Conservation (phyloP, 2,113 vertebrate genomes). For the Elachura formosa region DNA sequence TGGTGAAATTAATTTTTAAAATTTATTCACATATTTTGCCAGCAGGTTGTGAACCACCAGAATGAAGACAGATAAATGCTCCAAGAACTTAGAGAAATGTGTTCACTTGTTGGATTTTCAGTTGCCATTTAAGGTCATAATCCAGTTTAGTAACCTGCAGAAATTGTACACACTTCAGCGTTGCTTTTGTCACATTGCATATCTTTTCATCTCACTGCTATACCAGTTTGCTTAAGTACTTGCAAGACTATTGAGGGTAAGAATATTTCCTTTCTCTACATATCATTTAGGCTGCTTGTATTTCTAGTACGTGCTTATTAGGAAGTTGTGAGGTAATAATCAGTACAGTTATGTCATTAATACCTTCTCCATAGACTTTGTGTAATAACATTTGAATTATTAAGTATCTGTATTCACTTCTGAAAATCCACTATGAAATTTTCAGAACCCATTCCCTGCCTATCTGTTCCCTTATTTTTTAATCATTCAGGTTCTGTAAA, state of each 20-base stretch:
- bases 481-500: not conserved
- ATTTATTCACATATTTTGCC: not conserved
- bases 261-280: not conserved
- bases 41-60: not conserved
- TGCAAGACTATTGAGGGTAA: not conserved
- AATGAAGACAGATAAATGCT: not conserved
- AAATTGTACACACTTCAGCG: not conserved
- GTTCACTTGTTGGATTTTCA: not conserved
- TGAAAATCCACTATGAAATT: not conserved
- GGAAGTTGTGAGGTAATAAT: not conserved
- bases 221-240: not conserved
- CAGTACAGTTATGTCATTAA: not conserved
- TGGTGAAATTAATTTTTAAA: not conserved
- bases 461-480: not conserved
- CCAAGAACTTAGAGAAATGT: not conserved
- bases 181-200: not conserved
- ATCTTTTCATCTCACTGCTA: not conserved
- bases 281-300: not conserved
- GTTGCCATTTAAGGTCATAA: not conserved
- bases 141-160: not conserved
- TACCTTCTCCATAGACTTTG: not conserved
- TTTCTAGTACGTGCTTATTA: not conserved
- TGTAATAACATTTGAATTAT: not conserved
- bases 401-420: not conserved
- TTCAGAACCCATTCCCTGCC: not conserved